phyloP scores from a whole-genome alignment of 2,113 vertebrate genomes.

The Nettapus auritus region DNA sequence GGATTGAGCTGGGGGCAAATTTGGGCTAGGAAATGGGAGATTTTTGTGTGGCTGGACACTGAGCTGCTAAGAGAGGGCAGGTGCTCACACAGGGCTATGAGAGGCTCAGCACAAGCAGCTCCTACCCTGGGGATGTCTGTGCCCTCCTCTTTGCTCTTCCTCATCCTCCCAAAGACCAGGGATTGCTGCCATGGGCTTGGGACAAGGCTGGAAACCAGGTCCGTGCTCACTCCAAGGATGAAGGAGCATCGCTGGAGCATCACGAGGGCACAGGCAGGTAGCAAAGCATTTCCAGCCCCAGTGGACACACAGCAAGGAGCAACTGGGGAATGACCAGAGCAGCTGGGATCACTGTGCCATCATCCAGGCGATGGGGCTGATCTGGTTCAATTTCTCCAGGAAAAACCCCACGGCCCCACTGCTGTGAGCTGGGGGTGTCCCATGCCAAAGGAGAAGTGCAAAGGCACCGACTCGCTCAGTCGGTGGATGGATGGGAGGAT shows the following conservation, averaged over 20 bases:
- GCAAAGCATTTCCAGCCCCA: not conserved
- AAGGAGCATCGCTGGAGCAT: not conserved
- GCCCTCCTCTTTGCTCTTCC: not conserved
- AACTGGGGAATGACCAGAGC: accelerated
- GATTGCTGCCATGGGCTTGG: accelerated
- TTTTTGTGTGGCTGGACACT: not conserved
- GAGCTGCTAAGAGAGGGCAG: not conserved
- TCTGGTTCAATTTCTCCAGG: too few relatives aligned
- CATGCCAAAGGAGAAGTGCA: accelerated
- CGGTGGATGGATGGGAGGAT: too few relatives aligned
- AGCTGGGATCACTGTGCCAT: accelerated
- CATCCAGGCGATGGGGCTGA: accelerated
- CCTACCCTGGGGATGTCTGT: accelerated
- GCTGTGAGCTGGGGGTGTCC: too few relatives aligned
- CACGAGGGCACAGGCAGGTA: not conserved
- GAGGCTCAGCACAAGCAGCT: not conserved
- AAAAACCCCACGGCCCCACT: not conserved
- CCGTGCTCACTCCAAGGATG: accelerated
- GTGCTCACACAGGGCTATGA: not conserved
- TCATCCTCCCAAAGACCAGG: not conserved
- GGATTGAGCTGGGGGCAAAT: not conserved
- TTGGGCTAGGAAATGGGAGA: not conserved
- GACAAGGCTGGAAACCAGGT: not conserved
- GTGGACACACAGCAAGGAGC: not conserved
- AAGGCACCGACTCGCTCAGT: not conserved